Base-by-base conservation (phyloP, 2,113 vertebrate genomes). In the Cygnus atratus region DNA sequence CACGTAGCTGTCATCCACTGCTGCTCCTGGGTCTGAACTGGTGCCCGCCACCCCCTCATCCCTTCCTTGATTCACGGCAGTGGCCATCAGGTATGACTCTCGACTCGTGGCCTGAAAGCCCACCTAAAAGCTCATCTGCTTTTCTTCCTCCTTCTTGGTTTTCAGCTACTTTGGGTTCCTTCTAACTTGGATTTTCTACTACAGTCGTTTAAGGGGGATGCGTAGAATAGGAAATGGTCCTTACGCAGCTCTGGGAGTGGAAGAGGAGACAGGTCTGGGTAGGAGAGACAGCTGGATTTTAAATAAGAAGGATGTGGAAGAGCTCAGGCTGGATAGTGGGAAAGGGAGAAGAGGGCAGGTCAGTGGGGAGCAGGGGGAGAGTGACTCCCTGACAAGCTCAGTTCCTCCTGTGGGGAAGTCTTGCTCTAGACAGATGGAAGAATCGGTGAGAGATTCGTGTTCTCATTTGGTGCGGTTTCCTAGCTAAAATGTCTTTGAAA, bases 281-380 rank as follows among this genome's bases (percentile, higher is more conserved):
- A 54, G 80, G 17, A 52, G 8, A 75, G 52, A 15, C 80, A 95
- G 86, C 92, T 92, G 93, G 81, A 33, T 87, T 94, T 89, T 80
- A 16, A 50, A 87, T 80, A 83, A 39, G 9, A 52, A 59, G 72
- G 46, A 59, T 31, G 73, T 76, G 71, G 62, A 92, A 87, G 70
- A 86, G 70, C 87, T 92, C 43, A 26, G 81, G 3, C 26, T 37
- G 44, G 66, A 22, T 5, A 92, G 66, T 85, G 91, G 91, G 91
- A 91, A 95, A n/a, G 28, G 84, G 87, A 66, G 78, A 84, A 84
- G 75, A 67, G 91, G 87, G 67, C 50, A 8, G 0, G 39, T 83
- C 90, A 94, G 71, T 0, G 1, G 84, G 75, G 82, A 96, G 3
- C 75, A 3, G 82, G 72, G 89, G 78, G 46, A 85, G 39, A 90